These are phyloP conservation scores for Halictus rubicundus DNA, from an alignment of 1,140 invertebrate genomes.

Conservation along the genomic window DNA sequence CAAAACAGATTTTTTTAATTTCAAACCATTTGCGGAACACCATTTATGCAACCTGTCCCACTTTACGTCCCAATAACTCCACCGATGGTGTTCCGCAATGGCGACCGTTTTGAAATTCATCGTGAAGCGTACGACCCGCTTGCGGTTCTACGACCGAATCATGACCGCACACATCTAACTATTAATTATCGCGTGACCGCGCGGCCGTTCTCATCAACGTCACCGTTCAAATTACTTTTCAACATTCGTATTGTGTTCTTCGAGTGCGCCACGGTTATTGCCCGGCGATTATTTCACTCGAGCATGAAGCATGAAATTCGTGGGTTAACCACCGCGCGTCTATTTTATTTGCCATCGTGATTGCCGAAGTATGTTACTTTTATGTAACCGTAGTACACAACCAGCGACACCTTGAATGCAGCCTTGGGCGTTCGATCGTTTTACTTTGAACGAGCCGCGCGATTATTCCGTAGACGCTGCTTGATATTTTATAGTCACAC, in stretches of 20 bases:
- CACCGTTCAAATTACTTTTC: neutral
- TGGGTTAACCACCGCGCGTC: neutral
- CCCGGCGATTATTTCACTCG: neutral
- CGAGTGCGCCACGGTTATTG: neutral
- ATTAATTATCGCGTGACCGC: neutral
- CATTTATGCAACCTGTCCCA: neutral
- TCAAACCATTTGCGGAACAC: neutral
- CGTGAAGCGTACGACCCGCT: neutral
- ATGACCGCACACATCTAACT: neutral
- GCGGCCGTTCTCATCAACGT: neutral
- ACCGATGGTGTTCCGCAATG: neutral
- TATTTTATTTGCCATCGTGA: neutral
- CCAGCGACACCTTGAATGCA: conserved; percentile 17
- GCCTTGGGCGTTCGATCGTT: conserved; percentile 22
- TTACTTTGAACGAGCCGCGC: conserved; percentile 17
- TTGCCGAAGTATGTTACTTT: conserved; percentile 13
- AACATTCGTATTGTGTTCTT: neutral
- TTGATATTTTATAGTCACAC: conserved; percentile 17
- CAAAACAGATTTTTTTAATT: no score
- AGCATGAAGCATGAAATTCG: conserved; percentile 9
- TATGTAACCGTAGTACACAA: conserved; percentile 3
- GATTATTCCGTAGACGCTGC: conserved; percentile 3
- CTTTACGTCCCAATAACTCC: no score
- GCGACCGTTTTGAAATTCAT: no score
- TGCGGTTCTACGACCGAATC: neutral